Evolutionary conservation across 2,797 vertebrate genomes (phyloP), one percentile per base, ranked within the genome.

Genomic region (Sebastes glaucus): DNA sequence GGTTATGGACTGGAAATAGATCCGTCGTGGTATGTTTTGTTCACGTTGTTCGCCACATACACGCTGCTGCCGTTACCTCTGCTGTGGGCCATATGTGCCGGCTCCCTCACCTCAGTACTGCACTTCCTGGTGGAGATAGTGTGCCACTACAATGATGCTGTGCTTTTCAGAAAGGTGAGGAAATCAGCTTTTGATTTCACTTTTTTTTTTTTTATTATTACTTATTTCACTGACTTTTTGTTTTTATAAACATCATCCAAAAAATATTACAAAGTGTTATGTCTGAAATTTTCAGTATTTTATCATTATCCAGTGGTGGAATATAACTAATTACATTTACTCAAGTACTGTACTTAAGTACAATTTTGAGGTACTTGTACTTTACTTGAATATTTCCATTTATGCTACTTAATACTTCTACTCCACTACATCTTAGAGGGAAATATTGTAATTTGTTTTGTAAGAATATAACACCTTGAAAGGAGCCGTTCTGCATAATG

Each of bases 11-110:
- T 96, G 68, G 95, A 96, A 82, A 94, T 83, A 55, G 96, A 96
- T 87, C 94, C 93, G 2, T 94, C 95, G 1, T 96, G 96, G 96
- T 96, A 96, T 23, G 91, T 96, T 80, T 84, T 96, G 69, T 96
- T 96, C 90, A 94, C 91, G 4, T 62, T 96, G 84, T 96, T 96
- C 38, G 92, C 94, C 88, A 96, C 96, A 4, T 96, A 96, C 87
- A 96, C 95, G 1, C 90, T 96, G 83, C 90, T 96, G 74, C 96
- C 96, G 1, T 82, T 96, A 68, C 95, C 96, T 20, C 93, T 96
- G 77, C 87, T 95, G 55, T 96, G 95, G 96, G 95, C 96, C 88
- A 95, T 96, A 56, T 94, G 92, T 35, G 94, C 96, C 1, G 96
- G 96, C 23, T 88, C 89, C 38, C 35, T 96, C 32, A 96, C 96